Evolutionary conservation across 2,888 invertebrate species (phyloP), one percentile per base, ranked within the genome.

Genomic region (Clostera curtula): DNA sequence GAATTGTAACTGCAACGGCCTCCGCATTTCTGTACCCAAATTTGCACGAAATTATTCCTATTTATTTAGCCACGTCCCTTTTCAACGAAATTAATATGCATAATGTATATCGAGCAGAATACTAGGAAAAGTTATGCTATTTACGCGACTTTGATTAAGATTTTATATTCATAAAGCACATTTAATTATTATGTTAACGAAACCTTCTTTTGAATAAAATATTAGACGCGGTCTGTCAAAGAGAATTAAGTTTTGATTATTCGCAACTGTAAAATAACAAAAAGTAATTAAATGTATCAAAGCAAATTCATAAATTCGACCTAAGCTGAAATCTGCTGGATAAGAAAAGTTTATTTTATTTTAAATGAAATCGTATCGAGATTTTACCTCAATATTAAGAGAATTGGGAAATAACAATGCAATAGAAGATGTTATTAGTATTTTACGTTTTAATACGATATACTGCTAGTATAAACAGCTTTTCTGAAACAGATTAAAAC

Each of bases 111-210:
- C 62, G 64, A 69, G 68, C 62, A 62, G 68, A 69, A 72, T 64
- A 71, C 63, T 69, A 69, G 57, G 62, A 74, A 74, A 76, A 80
- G 70, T 80, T 77, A 54, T 49, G 59, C 58, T 75, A 70, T 77
- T 79, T 74, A 66, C 62, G 56, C 62, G 67, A 73, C 70, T 79
- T 74, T 69, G 67, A 69, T 66, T 65, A 70, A 65, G 64, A 73
- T 57, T 80, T 80, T 71, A 66, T 79, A 82, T 83, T 82, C 82
- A 82, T 76, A 75, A 79, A 74, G 69, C 67, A 74, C 67, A 64
- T 82, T 79, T 82, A 80, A 82, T 82, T 82, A 82, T 74, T 76
- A 82, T 82, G 80, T 73, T 73, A 83, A 83, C 76, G 77, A 77
- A 74, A 69, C 68, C 71, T 67, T 63, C 73, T 69, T 73, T 69